These are phyloP conservation scores for Orientallactaga sibirica DNA, from an alignment of 2,797 vertebrate genomes.

Conservation along the genomic window DNA sequence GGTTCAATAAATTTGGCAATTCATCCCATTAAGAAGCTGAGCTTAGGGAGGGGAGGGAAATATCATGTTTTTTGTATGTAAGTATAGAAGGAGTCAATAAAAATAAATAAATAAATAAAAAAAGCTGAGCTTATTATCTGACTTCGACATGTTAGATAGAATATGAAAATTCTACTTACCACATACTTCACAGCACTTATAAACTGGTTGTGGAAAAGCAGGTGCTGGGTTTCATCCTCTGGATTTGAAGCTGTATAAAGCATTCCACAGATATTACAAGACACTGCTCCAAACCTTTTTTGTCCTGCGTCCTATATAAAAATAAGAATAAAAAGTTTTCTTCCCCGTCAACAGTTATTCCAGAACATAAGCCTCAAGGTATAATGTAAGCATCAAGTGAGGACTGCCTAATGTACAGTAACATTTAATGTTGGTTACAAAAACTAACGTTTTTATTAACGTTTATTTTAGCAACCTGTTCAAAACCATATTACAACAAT, in stretches of 20 bases:
- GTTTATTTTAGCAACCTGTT: slow-evolving; percentile 46
- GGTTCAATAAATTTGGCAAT: slow-evolving; percentile 43
- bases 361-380: slow-evolving; percentile 45
- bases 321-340: slow-evolving; percentile 40
- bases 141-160: slow-evolving; percentile 57
- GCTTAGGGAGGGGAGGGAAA: neutral
- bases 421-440: slow-evolving; percentile 21
- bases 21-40: slow-evolving; percentile 55
- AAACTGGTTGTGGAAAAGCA: slow-evolving; percentile 99
- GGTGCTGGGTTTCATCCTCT: slow-evolving; percentile 98
- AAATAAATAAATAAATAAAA: neutral
- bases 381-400: slow-evolving; percentile 19
- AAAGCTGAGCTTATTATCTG: slow-evolving; percentile 32
- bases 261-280: slow-evolving; percentile 98
- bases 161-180: slow-evolving; percentile 90
- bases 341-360: slow-evolving; percentile 34
- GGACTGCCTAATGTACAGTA: slow-evolving; percentile 46
- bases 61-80: no score
- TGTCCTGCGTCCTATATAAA: slow-evolving; percentile 94
- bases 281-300: slow-evolving; percentile 97
- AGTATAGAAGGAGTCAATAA: no score
- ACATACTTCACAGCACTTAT: slow-evolving; percentile 99
- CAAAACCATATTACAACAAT: neutral
- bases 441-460: slow-evolving; percentile 20
- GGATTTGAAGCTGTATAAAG: slow-evolving; percentile 97